Evolutionary conservation across 2,797 vertebrate species (phyloP), one percentile per base, ranked within the genome.

Genomic region (Dicrostonyx torquatus): DNA sequence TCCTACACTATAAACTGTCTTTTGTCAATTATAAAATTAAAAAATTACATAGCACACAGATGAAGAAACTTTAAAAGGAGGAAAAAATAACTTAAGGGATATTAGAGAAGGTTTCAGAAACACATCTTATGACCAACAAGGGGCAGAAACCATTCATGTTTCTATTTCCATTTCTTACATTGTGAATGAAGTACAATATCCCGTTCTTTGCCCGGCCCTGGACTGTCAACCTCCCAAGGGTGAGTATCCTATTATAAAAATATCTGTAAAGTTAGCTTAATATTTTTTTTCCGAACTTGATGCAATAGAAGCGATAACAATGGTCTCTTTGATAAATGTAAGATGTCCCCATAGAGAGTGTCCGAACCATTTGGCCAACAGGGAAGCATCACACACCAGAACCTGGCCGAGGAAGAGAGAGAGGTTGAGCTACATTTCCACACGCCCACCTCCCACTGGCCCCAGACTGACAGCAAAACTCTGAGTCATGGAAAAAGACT

Each of bases 181-280:
- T 92, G 6, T 60, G 29, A 93, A 83, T 53, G n/a, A 48, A 29
- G 48, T 4, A 24, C 60, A 78, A 29, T 26, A 73, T 2, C 2
- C 14, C 22, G 68, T 88, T 87, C 40, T 66, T 11, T 84, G 62
- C 77, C 66, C 26, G 68, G 26, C 5, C 34, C 64, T 48, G 1
- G 50, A n/a, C 66, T 72, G 1, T 55, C n/a, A 37, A 26, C 68
- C 87, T 89, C 58, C 55, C 55, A 78, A 37, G 34, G 20, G 40
- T 66, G 79, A 89, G 50, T 50, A 66, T 75, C 43, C 34, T 60
- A 55, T 58, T 70, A 45, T 75, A 88, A 73, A 43, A 72, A 89
- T 66, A 24, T 80, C 80, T 68, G 5, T 87, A 58, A 96, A 96
- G 80, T 85, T 75, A 64, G 20, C 53, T 75, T 70, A 26, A 85